Evolutionary conservation across 2,797 vertebrate species (phyloP).

Genomic region (Bovichtus diacanthus): DNA sequence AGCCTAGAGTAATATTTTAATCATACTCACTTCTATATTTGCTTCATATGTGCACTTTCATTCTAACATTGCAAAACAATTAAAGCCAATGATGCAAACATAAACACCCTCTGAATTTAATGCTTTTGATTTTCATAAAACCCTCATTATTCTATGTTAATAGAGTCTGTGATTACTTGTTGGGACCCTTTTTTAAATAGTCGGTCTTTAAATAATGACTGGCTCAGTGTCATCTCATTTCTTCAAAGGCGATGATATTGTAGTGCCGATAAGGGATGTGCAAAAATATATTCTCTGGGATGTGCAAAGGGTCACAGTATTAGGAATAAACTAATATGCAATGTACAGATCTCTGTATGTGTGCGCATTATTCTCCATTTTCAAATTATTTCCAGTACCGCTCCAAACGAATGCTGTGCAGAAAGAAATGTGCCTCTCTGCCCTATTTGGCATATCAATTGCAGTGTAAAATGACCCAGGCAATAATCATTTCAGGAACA

Average conservation of each 20-base stretch:
- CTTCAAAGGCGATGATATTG: no score
- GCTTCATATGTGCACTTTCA: conserved; percentile 1
- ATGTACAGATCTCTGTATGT: no score
- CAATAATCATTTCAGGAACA: background rate
- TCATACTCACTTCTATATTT: background rate
- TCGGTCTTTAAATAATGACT: background rate
- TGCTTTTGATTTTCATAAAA: conserved; percentile 25
- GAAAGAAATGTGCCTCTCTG: background rate
- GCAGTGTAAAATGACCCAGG: background rate
- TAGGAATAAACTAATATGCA: no score
- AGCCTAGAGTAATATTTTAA: background rate
- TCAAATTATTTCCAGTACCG: background rate
- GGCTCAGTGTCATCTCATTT: no score
- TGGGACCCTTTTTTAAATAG: background rate
- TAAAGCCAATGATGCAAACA: conserved; percentile 4
- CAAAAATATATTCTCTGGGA: no score
- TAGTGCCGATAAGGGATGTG: no score
- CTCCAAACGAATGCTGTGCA: background rate
- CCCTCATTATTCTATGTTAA: background rate
- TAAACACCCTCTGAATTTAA: background rate
- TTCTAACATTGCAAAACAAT: conserved; percentile 9
- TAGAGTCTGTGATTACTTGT: conserved; percentile 21
- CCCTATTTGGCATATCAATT: background rate
- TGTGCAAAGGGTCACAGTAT: no score
- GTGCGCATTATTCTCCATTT: background rate